Percentiles rank a stretch among this genome's conserved stretches.
phyloP scores from a whole-genome alignment of 2,888 invertebrate genomes.

The Neoascia interrupta region DNA sequence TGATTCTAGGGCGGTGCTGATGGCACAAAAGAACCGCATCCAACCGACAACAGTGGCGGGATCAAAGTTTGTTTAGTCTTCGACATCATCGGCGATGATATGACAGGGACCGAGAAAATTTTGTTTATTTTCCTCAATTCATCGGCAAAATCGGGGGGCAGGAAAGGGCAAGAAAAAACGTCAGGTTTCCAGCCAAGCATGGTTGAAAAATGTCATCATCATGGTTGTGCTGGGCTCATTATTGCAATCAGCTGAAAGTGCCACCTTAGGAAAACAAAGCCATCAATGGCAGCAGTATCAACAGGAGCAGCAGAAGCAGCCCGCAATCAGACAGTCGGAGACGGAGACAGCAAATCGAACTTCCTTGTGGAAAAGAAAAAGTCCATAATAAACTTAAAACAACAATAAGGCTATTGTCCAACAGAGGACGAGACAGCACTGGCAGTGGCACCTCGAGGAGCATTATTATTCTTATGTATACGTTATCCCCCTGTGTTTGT shows the following conservation, averaged over 20 bases:
- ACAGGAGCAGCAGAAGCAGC: background rate
- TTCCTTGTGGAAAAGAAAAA: constrained; percentile 21
- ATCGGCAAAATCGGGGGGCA: no score
- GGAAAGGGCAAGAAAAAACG: no score
- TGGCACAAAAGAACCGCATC: constrained; percentile 27
- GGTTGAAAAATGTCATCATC: constrained; percentile 64
- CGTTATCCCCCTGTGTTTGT: constrained; percentile 33
- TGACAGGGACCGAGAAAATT: constrained; percentile 16
- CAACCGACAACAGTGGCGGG: constrained; percentile 30
- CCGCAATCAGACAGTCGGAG: constrained; percentile 24
- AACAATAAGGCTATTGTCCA: constrained; percentile 63
- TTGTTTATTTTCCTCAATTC: constrained; percentile 37
- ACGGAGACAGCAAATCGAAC: constrained; percentile 7
- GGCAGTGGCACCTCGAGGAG: constrained; percentile 48
- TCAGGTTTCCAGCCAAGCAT: constrained; percentile 35
- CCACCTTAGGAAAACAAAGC: constrained; percentile 66
- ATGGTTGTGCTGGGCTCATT: constrained; percentile 63
- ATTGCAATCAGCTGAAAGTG: constrained; percentile 67
- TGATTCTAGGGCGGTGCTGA: constrained; percentile 17
- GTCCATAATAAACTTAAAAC: constrained; percentile 26
- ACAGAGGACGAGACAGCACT: constrained; percentile 10
- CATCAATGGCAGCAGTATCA: constrained; percentile 39
- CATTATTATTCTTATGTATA: constrained; percentile 6
- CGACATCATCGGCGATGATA: constrained; percentile 24
- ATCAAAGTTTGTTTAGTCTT: constrained; percentile 53